These are phyloP conservation scores for Epistrophe grossulariae DNA, from an alignment of 2,888 invertebrate genomes.

Conservation along the genomic window DNA sequence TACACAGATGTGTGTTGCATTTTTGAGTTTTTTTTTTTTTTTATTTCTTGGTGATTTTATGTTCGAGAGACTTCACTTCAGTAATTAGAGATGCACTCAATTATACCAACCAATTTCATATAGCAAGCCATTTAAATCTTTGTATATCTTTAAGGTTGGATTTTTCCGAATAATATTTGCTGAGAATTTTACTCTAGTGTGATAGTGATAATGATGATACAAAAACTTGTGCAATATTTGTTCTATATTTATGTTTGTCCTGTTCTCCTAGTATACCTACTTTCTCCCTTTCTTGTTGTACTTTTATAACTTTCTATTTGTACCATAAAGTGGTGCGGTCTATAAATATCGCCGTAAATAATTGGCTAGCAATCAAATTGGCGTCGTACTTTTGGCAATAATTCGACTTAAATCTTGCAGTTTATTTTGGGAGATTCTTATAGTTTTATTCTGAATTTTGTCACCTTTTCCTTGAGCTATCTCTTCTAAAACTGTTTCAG, in stretches of 20 bases:
- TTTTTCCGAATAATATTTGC: neutral
- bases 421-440: slow-evolving; percentile 58
- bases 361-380: slow-evolving; percentile 78
- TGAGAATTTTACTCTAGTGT: too few species aligned
- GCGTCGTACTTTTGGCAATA: slow-evolving; percentile 72
- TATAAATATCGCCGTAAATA: slow-evolving; percentile 69
- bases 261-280: neutral
- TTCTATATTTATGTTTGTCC: neutral
- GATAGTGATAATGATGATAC: slow-evolving; percentile 1
- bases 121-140: neutral
- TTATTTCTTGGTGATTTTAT: neutral
- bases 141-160: neutral
- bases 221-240: neutral
- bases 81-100: slow-evolving; percentile 40
- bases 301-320: slow-evolving; percentile 40
- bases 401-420: slow-evolving; percentile 50
- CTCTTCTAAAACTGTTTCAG: neutral
- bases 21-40: neutral
- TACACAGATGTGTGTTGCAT: neutral
- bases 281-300: neutral
- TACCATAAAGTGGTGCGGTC: slow-evolving; percentile 33
- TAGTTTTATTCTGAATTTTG: slow-evolving; percentile 15
- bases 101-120: neutral
- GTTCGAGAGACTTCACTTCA: neutral
- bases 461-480: slow-evolving; percentile 34